Evolutionary conservation across 2,113 vertebrate genomes (phyloP), one percentile per base, ranked within the genome.

Genomic region (Indri indri): DNA sequence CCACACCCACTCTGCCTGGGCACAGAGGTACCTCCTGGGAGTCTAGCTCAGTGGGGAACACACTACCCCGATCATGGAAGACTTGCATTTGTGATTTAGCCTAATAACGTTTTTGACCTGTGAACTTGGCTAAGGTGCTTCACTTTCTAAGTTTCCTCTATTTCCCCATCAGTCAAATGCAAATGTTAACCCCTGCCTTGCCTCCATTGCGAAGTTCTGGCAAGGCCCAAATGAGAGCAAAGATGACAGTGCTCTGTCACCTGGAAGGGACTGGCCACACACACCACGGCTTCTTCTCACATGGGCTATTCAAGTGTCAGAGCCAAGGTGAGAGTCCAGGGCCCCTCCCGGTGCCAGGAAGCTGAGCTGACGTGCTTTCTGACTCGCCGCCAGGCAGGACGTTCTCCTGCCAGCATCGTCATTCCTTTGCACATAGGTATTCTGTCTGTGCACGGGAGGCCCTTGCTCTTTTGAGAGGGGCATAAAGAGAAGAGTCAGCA

Each of bases 391-490:
- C 96, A 96, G 79, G 77, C 71, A 88, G 5, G 92, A 90, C 90
- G 77, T 30, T 91, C 84, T 87, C 74, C 84, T 93, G 94, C 83
- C 95, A 96, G 81, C 85, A 81, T 40, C 17, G 0, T 71, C 96
- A 95, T 93, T 96, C 96, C 89, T 97, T 79, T 92, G 47, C 47
- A 93, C 80, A 74, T 90, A 98, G 93, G 83, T 96, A 95, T 94
- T 97, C 12, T 96, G 89, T 94, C 95, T 93, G 90, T 92, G 90
- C 47, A 95, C 4, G 32, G 91, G 95, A 97, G 93, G 94, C 93
- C 86, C 95, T 97, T 73, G 93, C 87, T 97, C 92, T 97, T 95
- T 96, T 40, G 87, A 91, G 81, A 97, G 92, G 95, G 79, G 82
- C 40, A 37, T 82, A 95, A 96, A 96, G 79, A 95, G 95, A 89